Base-by-base conservation (phyloP, 2,113 vertebrate genomes). In the Malurus alboscapulatus region DNA sequence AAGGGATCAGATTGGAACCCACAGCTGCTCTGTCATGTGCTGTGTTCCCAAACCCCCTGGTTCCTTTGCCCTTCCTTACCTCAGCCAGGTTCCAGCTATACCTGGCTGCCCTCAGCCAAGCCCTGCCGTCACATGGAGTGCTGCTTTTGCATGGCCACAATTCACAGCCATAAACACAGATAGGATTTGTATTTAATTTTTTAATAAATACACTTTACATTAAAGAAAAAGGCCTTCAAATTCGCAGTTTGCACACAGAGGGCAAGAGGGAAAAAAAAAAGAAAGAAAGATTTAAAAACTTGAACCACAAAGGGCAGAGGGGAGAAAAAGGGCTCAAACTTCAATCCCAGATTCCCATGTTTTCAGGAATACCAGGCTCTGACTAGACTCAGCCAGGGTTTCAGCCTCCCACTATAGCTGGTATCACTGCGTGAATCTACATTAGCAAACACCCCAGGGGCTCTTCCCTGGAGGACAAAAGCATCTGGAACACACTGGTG, bases 121-220 rank as follows among this genome's bases (percentile, higher is more conserved):
- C 55, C 50, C 53, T 34, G 19, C 61, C 14, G 61, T 42, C 14
- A 20, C 27, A 13, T 4, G 6, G 27, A 69, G 63, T 61, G 10
- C 36, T 4, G 5, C 62, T 78, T 57, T 7, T 34, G 48, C 50
- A 61, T 3, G 65, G 90, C 76, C 62, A 79, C 89, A 76, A n/a
- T 22, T 81, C 92, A 86, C 48, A 95, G 94, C 92, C 95, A 95
- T 75, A 87, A 92, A 96, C 94, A 95, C 44, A 97, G 92, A 97
- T 91, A 95, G 88, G 92, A 96, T 84, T 96, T 97, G 96, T 85
- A 97, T 97, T 98, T 98, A 90, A 96, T 98, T 98, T 98, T 98
- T 96, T 98, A 98, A 98, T 98, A 98, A 98, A 98, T 98, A 98
- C 98, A 98, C 95, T 98, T 98, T 98, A 98, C 98, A 98, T 98